phyloP scores from a whole-genome alignment of 2,888 invertebrate species.

The Drosophila siamana region DNA sequence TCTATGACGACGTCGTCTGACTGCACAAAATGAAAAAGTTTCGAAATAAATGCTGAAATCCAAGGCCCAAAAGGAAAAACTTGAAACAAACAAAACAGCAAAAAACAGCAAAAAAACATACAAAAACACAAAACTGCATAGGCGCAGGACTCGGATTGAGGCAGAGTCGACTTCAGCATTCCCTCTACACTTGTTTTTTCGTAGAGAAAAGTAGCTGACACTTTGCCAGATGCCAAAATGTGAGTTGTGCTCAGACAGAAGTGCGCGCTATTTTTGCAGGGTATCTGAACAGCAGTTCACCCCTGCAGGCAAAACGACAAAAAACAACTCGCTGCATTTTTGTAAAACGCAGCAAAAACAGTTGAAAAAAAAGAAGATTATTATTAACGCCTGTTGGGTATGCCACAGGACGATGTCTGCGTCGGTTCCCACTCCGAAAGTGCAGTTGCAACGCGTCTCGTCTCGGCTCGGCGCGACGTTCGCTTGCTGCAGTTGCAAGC shows the following conservation, averaged over 20 bases:
- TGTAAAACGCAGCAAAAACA: conserved; percentile 46
- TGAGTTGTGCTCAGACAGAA: too few species aligned
- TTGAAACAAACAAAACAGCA: conserved; percentile 50
- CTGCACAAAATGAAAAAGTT: conserved; percentile 82
- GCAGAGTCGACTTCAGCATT: conserved; percentile 5
- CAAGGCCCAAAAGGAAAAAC: conserved; percentile 72
- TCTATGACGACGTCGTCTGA: conserved; percentile 81
- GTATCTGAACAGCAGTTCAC: conserved; percentile 33
- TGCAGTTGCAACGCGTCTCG: conserved; percentile 21
- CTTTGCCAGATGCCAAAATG: too few species aligned
- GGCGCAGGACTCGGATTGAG: not conserved
- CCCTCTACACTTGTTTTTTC: not conserved
- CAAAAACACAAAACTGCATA: conserved; percentile 40
- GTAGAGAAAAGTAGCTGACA: not conserved
- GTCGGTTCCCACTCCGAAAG: conserved; percentile 24
- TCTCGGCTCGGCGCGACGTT: too few species aligned
- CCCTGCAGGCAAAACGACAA: conserved; percentile 13
- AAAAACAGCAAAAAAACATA: conserved; percentile 20
- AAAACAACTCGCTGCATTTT: conserved; percentile 64
- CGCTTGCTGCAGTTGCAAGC: conserved; percentile 2
- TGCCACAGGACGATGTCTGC: conserved; percentile 80
- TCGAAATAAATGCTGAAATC: conserved; percentile 66
- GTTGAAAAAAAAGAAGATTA: conserved; percentile 60
- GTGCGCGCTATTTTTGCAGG: conserved; percentile 11
- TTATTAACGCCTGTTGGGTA: conserved; percentile 82